Conservation (phyloP, 35 echinoderm and acorn worm species). For the Eucidaris tribuloides region DNA sequence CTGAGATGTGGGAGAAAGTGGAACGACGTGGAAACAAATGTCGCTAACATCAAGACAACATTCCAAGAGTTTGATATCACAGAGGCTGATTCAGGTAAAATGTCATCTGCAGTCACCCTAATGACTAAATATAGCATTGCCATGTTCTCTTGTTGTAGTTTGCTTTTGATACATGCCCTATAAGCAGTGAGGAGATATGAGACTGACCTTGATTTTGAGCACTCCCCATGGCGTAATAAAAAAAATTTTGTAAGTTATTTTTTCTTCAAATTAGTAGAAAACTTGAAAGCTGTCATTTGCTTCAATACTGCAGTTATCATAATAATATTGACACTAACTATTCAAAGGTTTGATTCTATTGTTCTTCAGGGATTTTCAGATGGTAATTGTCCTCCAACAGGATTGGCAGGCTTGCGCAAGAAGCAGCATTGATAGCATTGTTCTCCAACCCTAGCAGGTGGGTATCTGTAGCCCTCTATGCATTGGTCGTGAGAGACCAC, state of each 20-base stretch:
- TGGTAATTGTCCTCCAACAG: conserved; percentile 56
- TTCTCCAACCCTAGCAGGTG: conserved; percentile 48
- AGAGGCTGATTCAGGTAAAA: conserved; percentile 83
- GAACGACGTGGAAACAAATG: neutral
- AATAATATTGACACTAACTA: too few species aligned
- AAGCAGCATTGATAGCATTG: conserved; percentile 37
- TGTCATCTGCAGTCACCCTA: neutral
- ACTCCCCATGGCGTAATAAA: neutral
- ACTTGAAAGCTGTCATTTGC: neutral
- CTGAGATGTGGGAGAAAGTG: conserved; percentile 31
- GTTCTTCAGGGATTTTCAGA: conserved; percentile 70
- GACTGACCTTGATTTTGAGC: neutral
- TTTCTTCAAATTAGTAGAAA: neutral
- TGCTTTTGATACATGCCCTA: neutral
- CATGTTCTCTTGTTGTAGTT: neutral
- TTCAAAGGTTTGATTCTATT: too few species aligned
- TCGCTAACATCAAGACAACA: conserved; percentile 24
- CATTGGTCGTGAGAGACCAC: neutral
- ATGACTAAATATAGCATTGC: neutral
- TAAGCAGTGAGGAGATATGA: neutral
- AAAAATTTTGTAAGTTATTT: neutral
- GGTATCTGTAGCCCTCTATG: neutral
- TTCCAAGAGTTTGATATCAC: conserved; percentile 85
- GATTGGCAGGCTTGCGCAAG: conserved; percentile 42
- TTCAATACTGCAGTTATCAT: neutral